These are phyloP conservation scores for Calidris pygmaea DNA, from an alignment of 2,113 vertebrate genomes.

Conservation along the genomic window DNA sequence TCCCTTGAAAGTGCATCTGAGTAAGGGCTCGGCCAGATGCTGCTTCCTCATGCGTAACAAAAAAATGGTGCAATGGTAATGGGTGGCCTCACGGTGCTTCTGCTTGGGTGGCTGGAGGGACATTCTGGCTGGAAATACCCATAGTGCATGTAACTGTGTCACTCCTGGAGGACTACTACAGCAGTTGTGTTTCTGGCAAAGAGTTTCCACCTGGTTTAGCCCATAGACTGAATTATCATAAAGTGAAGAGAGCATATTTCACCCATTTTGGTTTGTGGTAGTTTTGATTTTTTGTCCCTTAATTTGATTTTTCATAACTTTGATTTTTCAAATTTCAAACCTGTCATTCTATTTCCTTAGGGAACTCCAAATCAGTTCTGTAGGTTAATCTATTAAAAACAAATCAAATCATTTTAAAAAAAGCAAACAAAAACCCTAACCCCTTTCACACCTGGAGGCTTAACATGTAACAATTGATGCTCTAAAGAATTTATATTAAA, in stretches of 20 bases:
- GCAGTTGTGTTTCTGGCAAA: not conserved
- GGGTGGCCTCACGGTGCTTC: not conserved
- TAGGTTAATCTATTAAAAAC: not conserved
- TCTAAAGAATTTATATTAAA: not conserved
- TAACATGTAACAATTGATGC: not conserved
- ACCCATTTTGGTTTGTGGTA: not conserved
- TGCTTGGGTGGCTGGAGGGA: not conserved
- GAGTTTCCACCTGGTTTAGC: not conserved
- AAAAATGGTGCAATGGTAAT: not conserved
- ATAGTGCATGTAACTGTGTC: not conserved
- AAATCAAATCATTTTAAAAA: not conserved
- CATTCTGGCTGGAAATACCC: not conserved
- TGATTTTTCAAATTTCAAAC: too few species aligned
- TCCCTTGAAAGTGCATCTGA: not conserved
- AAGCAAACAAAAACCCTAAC: not conserved
- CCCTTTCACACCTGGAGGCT: not conserved
- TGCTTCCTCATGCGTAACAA: not conserved
- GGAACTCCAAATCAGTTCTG: not conserved
- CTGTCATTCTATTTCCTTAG: not conserved
- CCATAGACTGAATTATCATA: not conserved
- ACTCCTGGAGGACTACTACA: not conserved
- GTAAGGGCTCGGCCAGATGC: not conserved
- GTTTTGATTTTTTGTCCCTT: rapidly evolving
- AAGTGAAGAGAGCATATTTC: not conserved
- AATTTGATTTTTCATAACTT: not conserved